Evolutionary conservation across 1,140 invertebrate genomes (phyloP).

Genomic region (Cyrtorhinus lividipennis): DNA sequence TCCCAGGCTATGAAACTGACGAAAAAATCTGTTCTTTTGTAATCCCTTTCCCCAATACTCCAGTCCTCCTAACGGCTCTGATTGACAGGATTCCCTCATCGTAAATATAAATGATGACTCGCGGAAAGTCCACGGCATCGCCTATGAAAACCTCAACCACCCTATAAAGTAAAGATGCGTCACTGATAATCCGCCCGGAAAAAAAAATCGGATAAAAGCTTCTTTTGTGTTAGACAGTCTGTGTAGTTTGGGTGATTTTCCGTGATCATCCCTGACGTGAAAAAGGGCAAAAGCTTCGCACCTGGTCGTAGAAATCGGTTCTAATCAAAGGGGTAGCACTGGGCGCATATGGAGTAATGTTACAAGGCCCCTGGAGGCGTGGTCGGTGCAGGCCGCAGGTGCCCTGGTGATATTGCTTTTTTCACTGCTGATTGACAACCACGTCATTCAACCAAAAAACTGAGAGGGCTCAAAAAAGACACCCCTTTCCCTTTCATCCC

Average conservation of each 20-base stretch:
- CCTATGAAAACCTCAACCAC: neutral
- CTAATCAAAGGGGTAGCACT: neutral
- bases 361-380: neutral
- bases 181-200: neutral
- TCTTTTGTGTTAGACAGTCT: neutral
- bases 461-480: neutral
- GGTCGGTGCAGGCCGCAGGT: neutral
- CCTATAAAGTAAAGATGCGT: neutral
- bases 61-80: neutral
- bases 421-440: neutral
- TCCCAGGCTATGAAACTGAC: too few relatives aligned
- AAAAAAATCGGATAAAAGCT: neutral
- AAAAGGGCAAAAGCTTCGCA: neutral
- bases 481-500: too few relatives aligned
- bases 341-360: neutral
- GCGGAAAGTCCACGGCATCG: neutral
- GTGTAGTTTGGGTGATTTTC: neutral
- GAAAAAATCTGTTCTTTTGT: neutral
- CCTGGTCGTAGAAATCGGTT: neutral
- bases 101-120: neutral
- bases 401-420: constrained; percentile 2
- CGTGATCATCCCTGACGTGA: neutral
- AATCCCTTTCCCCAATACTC: neutral
- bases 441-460: neutral
- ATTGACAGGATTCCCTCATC: neutral